Conservation (phyloP, 1,140 invertebrate species). For the Thalassaphorura encarpata region DNA sequence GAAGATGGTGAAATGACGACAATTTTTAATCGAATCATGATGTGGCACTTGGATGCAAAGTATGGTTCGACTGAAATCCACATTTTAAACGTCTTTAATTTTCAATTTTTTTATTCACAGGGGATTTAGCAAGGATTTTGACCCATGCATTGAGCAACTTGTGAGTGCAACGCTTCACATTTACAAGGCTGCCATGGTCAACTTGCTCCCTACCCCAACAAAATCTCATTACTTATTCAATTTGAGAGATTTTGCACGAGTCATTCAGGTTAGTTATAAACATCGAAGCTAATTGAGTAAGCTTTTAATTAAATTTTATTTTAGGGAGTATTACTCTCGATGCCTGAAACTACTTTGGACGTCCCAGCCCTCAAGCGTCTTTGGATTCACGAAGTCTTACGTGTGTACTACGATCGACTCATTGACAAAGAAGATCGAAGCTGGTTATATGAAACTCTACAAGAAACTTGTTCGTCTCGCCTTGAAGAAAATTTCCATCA, state of each 20-base stretch:
- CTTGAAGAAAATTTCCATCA: conserved; percentile 47
- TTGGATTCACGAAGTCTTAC: conserved; percentile 88
- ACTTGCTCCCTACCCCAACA: conserved; percentile 72
- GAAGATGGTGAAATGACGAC: conserved; percentile 68
- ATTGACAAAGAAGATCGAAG: conserved; percentile 68
- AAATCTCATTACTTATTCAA: conserved; percentile 65
- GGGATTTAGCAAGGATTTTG: conserved; percentile 91
- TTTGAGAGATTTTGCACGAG: conserved; percentile 83
- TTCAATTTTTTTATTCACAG: conserved; percentile 39
- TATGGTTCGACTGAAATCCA: conserved; percentile 34
- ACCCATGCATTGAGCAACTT: conserved; percentile 81
- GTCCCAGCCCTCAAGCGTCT: conserved; percentile 77
- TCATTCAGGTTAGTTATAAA: conserved; percentile 59
- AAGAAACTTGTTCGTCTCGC: conserved; percentile 38
- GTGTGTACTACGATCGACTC: conserved; percentile 88
- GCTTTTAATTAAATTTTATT: no score
- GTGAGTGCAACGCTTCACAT: conserved; percentile 74
- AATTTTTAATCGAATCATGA: conserved; percentile 82
- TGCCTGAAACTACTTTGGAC: conserved; percentile 82
- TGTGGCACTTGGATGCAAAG: conserved; percentile 89
- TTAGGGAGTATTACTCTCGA: conserved; percentile 79
- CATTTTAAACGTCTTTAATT: neutral
- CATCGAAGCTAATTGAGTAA: neutral
- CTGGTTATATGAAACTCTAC: conserved; percentile 60
- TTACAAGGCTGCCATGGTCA: conserved; percentile 70